phyloP scores from a whole-genome alignment of 1,140 invertebrate species.

The Hermetia illucens region DNA sequence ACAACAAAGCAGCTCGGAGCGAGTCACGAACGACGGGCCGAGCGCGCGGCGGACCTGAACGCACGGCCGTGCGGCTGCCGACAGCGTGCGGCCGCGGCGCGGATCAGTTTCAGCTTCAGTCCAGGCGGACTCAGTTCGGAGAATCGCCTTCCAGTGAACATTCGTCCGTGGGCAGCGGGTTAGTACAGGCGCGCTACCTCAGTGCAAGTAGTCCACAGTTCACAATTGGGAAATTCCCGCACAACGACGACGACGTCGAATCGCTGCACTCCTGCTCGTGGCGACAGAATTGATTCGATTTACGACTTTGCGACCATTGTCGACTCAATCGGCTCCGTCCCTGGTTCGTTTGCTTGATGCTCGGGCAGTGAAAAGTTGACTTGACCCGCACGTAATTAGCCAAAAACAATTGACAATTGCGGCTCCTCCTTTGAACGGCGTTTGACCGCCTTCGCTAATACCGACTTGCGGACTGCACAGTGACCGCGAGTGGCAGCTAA shows the following conservation, averaged over 20 bases:
- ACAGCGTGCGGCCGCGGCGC: background rate
- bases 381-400: too few relatives aligned
- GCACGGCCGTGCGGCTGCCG: background rate
- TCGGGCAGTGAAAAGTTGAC: too few relatives aligned
- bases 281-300: background rate
- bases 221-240: too few relatives aligned
- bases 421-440: too few relatives aligned
- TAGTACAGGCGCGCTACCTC: conserved; percentile 31
- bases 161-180: conserved; percentile 30
- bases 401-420: too few relatives aligned
- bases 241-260: background rate
- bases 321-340: conserved; percentile 3
- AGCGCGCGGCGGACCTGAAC: background rate
- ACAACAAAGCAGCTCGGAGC: background rate
- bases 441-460: too few relatives aligned
- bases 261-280: conserved; percentile 3
- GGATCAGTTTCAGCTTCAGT: conserved; percentile 1
- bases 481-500: too few relatives aligned
- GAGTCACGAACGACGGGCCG: too few relatives aligned
- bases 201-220: conserved; percentile 25
- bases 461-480: too few relatives aligned
- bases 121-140: too few relatives aligned
- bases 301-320: background rate
- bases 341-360: conserved; percentile 1
- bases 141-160: conserved; percentile 6